Base-by-base conservation (phyloP, 1,140 invertebrate genomes). In the Bombus breviceps region DNA sequence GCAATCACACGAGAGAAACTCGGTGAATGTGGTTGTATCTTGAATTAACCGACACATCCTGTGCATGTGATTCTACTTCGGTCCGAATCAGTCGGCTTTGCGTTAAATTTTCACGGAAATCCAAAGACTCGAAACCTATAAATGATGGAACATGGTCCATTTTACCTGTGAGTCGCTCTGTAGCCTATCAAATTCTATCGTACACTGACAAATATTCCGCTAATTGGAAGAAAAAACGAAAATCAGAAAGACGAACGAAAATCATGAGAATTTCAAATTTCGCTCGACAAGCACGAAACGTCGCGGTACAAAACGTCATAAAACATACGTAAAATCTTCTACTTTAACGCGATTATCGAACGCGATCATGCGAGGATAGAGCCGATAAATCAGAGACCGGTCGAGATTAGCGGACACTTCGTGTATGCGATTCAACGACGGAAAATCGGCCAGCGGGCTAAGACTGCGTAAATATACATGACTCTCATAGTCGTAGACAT, bases 381-480 rank as follows among this genome's bases (percentile, higher is more conserved):
- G 15, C 39, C 84, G 75, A 83, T 88, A 89, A 89, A 90, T 89
- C 82, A 87, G 66, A 68, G 73, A 88, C 79, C 86, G 68, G 3
- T n/a, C 37, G 53, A 66, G 74, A 88, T 89, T 78, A 83, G 18
- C 53, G 4, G 71, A 37, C 57, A 74, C 53, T 77, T 73, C 34
- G 62, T 74, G 59, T 18, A 66, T 66, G 47, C 71, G 59, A 72
- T 69, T 86, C 76, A 57, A 13, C 57, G 43, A 68, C 2, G 37
- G 82, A 83, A 80, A 85, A 81, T 59, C 53, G 53, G 64, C 41
- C 43, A 72, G 64, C 41, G 39, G 64, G 37, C 37, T n/a, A 86
- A 43, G 39, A 73, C 59, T 74, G 28, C 81, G 89, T 85, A 86
- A 89, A 90, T 89, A 88, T 78, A 87, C 86, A 83, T 76, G 80